Percentiles rank a stretch among this genome's conserved stretches.
Evolutionary conservation across 2,113 vertebrate species (phyloP).

Genomic region (Bubo bubo): DNA sequence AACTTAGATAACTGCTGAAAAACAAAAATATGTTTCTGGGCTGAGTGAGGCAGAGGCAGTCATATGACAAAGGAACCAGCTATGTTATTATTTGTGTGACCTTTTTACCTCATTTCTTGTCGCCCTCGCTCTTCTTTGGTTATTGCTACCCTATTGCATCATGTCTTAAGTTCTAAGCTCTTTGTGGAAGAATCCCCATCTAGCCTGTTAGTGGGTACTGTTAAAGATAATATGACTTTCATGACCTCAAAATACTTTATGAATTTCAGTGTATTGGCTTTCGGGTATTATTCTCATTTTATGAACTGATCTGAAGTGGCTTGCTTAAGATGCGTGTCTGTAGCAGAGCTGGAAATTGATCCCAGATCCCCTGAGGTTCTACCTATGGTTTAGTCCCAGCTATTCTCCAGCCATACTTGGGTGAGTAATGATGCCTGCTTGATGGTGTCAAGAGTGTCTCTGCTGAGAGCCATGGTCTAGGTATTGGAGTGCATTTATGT

Average conservation of each 20-base stretch:
- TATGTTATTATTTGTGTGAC: neutral
- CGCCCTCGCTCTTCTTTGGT: neutral
- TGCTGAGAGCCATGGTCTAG: neutral
- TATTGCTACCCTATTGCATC: neutral
- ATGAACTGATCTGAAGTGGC: neutral
- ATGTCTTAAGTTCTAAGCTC: neutral
- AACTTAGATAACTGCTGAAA: neutral
- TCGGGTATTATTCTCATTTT: neutral
- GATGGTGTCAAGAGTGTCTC: neutral
- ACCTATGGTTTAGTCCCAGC: neutral
- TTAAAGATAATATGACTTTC: neutral
- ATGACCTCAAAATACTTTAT: neutral
- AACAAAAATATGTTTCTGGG: neutral
- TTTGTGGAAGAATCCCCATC: neutral
- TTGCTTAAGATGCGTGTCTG: neutral
- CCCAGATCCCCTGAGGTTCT: neutral
- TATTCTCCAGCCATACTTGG: neutral
- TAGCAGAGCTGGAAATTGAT: neutral
- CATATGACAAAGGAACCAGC: neutral
- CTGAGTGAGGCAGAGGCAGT: neutral
- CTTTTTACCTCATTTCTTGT: neutral
- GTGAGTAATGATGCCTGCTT: neutral
- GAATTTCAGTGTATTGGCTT: neutral
- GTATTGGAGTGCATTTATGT: neutral
- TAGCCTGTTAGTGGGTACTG: neutral